Conservation (phyloP, 2,797 vertebrate species). For the Benthosema pterotum region DNA sequence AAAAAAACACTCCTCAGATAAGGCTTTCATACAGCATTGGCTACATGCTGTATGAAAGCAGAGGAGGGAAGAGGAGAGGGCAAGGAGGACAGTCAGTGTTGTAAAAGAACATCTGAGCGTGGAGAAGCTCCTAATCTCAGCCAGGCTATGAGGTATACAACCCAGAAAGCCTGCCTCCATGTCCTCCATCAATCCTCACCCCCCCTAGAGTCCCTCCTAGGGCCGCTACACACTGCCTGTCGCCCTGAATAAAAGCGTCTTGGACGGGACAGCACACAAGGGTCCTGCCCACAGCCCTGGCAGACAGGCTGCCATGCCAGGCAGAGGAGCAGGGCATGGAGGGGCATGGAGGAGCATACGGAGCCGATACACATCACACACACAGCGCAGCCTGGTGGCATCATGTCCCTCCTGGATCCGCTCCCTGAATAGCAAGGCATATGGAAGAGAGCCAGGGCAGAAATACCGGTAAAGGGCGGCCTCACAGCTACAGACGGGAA, state of each 20-base stretch:
- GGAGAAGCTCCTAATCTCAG: constrained; percentile 39
- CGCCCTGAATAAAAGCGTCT: constrained; percentile 52
- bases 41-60: neutral
- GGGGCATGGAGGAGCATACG: constrained; percentile 8
- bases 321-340: constrained; percentile 7
- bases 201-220: constrained; percentile 18
- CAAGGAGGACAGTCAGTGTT: constrained; percentile 34
- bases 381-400: neutral
- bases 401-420: neutral
- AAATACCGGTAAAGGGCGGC: constrained; percentile 4
- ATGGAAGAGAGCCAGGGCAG: constrained; percentile 17
- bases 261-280: constrained; percentile 19
- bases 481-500: constrained; percentile 4
- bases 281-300: neutral
- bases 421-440: constrained; percentile 16
- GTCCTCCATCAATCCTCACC: constrained; percentile 25
- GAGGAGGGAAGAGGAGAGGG: constrained; percentile 12
- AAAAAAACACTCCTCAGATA: no score
- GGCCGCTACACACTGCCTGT: constrained; percentile 50
- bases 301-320: constrained; percentile 6
- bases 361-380: neutral
- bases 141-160: constrained; percentile 10
- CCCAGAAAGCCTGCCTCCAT: constrained; percentile 11
- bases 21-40: constrained; percentile 9
- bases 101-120: constrained; percentile 66